A percentile compares a stretch with the other conserved stretches of the same genome.
These are phyloP conservation scores for Plecotus auritus DNA, from an alignment of 2,113 vertebrate genomes.

Conservation along the genomic window DNA sequence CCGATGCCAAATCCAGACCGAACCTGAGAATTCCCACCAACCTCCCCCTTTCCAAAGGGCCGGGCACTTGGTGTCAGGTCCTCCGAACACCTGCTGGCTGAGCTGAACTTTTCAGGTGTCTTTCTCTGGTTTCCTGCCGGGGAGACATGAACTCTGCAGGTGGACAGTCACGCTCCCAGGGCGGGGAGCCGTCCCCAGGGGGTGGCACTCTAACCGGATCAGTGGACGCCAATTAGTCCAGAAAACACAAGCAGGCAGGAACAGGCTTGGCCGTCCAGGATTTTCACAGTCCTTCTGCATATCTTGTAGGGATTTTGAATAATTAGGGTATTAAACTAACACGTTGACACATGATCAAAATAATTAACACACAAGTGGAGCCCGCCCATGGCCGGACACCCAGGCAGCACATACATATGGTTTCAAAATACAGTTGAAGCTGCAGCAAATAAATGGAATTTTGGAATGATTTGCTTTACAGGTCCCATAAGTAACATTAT, in stretches of 20 bases:
- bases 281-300: neutral
- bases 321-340: constrained; percentile 20
- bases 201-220: fast-evolving
- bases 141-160: fast-evolving
- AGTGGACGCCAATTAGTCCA: fast-evolving
- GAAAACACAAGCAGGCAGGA: too few species aligned
- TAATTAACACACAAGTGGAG: fast-evolving
- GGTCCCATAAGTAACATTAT: constrained; percentile 85
- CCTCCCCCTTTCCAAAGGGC: neutral
- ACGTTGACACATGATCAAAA: neutral
- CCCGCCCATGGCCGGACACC: neutral
- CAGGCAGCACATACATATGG: constrained; percentile 65
- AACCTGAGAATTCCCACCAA: neutral
- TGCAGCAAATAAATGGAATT: constrained; percentile 78
- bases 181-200: fast-evolving
- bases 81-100: neutral
- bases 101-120: neutral
- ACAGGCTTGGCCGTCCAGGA: fast-evolving
- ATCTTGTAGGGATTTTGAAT: neutral
- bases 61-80: neutral
- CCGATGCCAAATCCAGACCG: neutral
- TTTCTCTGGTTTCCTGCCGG: fast-evolving
- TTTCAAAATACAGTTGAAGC: constrained; percentile 72
- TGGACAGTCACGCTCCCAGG: fast-evolving
- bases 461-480: constrained; percentile 82